These are phyloP conservation scores for Papilio helenus DNA, from an alignment of 1,140 invertebrate species.

Conservation along the genomic window DNA sequence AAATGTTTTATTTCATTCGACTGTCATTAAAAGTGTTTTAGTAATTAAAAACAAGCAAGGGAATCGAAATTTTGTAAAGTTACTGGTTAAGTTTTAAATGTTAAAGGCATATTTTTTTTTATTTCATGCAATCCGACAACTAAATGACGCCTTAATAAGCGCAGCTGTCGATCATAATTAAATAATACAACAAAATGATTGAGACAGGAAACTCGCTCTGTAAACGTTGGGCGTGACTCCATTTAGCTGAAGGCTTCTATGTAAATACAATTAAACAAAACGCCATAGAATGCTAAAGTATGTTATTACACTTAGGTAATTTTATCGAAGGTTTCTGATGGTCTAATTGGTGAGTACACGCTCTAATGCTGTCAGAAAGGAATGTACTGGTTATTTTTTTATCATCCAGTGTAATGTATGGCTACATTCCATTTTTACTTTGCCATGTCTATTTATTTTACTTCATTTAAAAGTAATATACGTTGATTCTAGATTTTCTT, in stretches of 20 bases:
- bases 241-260: conserved; percentile 33
- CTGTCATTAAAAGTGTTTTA: background rate
- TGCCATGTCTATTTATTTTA: too few species aligned
- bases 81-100: too few species aligned
- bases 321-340: conserved; percentile 23
- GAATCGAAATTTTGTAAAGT: background rate
- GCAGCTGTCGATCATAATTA: conserved; percentile 30
- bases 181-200: conserved; percentile 28
- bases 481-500: too few species aligned
- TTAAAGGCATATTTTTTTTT: background rate
- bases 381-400: background rate
- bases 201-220: background rate
- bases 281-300: background rate
- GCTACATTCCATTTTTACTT: background rate
- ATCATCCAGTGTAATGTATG: background rate
- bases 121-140: background rate
- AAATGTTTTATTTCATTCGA: background rate
- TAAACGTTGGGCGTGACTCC: conserved; percentile 33
- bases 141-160: background rate
- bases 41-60: background rate
- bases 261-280: conserved; percentile 34
- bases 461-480: too few species aligned
- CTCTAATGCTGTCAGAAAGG: background rate
- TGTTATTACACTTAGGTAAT: conserved; percentile 29
- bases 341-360: conserved; percentile 18